Evolutionary conservation across 2,888 invertebrate genomes (phyloP).

Genomic region (Rhagonycha fulva): DNA sequence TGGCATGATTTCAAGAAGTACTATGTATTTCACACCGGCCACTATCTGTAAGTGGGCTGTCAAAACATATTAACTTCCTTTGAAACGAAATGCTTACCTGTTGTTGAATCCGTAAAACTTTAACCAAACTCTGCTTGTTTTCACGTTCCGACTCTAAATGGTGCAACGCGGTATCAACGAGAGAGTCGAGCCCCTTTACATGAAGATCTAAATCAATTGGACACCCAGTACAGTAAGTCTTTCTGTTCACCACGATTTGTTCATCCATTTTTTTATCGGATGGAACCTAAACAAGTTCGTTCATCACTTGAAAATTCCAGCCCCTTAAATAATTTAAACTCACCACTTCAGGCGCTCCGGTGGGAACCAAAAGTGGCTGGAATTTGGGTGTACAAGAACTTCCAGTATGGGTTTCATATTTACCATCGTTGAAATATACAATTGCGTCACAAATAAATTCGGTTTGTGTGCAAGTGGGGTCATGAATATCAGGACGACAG

Average conservation of each 20-base stretch:
- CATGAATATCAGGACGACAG: slow-evolving; percentile 1
- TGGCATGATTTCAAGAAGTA: slow-evolving; percentile 59
- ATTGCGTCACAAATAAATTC: slow-evolving; percentile 43
- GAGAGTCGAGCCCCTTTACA: slow-evolving; percentile 58
- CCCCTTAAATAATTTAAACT: neutral
- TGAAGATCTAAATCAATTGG: slow-evolving; percentile 58
- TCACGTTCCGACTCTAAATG: slow-evolving; percentile 54
- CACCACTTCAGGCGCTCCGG: neutral
- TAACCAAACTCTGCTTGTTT: slow-evolving; percentile 53
- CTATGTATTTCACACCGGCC: slow-evolving; percentile 63
- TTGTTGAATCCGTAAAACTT: slow-evolving; percentile 59
- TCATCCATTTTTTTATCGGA: slow-evolving; percentile 34
- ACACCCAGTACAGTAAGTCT: slow-evolving; percentile 59
- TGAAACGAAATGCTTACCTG: slow-evolving; percentile 53
- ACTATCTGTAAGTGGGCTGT: slow-evolving; percentile 57
- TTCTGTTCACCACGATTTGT: slow-evolving; percentile 57
- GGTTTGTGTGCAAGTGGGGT: slow-evolving; percentile 31
- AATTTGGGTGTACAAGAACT: slow-evolving; percentile 42
- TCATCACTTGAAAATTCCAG: neutral
- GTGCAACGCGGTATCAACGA: slow-evolving; percentile 57
- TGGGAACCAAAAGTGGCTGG: slow-evolving; percentile 5
- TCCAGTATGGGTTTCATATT: slow-evolving; percentile 40
- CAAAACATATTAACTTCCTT: neutral
- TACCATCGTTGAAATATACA: slow-evolving; percentile 35
- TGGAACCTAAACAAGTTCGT: neutral